A percentile compares a stretch with the other conserved stretches of the same genome.
phyloP scores from a whole-genome alignment of 2,113 vertebrate genomes.

The Neodontobutis hainanensis region DNA sequence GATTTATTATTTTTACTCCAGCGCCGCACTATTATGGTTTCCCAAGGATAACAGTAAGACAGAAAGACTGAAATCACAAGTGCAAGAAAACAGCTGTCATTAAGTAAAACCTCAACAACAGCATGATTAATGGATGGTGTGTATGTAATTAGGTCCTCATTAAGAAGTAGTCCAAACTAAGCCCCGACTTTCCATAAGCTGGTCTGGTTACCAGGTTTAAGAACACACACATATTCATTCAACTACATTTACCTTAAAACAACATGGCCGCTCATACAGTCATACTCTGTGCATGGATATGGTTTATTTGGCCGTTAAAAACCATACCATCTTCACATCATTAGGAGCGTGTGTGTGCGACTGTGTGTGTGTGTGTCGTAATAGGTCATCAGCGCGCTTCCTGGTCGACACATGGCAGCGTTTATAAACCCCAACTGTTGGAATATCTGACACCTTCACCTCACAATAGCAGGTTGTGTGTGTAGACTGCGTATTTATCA shows the following conservation, averaged over 20 bases:
- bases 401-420: constrained; percentile 30
- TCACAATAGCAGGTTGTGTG: not conserved
- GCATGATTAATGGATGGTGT: constrained; percentile 60
- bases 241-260: constrained; percentile 14
- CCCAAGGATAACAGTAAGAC: constrained; percentile 29
- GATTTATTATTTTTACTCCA: constrained; percentile 16
- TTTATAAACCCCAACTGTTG: constrained; percentile 18
- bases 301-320: constrained; percentile 13
- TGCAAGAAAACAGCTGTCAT: constrained; percentile 20
- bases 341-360: constrained; percentile 12
- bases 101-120: constrained; percentile 29
- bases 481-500: not conserved
- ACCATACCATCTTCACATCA: constrained; percentile 13
- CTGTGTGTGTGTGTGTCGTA: not conserved
- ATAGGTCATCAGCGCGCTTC: constrained; percentile 21
- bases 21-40: constrained; percentile 9
- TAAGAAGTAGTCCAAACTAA: constrained; percentile 56
- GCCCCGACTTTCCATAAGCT: constrained; percentile 33
- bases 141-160: constrained; percentile 57
- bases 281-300: constrained; percentile 3
- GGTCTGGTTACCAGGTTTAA: constrained; percentile 3
- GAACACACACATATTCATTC: constrained; percentile 15
- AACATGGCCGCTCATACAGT: constrained; percentile 10
- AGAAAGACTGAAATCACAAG: constrained; percentile 23
- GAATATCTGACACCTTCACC: constrained; percentile 28